phyloP scores from a whole-genome alignment of 2,888 invertebrate genomes.

The Meteorus cinctellus region DNA sequence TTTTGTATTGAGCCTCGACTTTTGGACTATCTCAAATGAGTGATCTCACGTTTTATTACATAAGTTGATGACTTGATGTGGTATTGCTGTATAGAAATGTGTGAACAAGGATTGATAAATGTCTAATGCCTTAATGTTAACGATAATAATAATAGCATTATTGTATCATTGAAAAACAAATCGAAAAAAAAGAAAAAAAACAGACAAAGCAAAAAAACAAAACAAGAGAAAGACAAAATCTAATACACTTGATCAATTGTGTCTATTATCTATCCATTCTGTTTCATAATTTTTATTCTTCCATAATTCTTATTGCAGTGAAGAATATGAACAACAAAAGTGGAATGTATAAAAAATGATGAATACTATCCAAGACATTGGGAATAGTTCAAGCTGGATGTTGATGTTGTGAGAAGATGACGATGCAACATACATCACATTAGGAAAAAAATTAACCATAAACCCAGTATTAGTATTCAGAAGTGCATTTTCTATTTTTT shows the following conservation, averaged over 20 bases:
- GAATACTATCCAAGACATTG: constrained; percentile 64
- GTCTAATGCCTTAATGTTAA: constrained; percentile 73
- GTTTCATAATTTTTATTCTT: constrained; percentile 68
- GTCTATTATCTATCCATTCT: constrained; percentile 63
- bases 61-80: constrained; percentile 67
- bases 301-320: constrained; percentile 55
- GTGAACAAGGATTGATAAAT: constrained; percentile 69
- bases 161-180: constrained; percentile 59
- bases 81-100: constrained; percentile 69
- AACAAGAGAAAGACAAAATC: constrained; percentile 18
- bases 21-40: constrained; percentile 72
- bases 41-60: constrained; percentile 71
- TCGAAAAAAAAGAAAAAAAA: constrained; percentile 2
- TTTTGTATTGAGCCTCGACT: constrained; percentile 67
- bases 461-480: constrained; percentile 48
- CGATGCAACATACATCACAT: constrained; percentile 66
- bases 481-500: not conserved
- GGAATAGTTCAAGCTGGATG: constrained; percentile 73
- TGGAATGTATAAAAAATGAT: constrained; percentile 60
- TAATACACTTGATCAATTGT: constrained; percentile 56
- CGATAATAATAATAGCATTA: constrained; percentile 71
- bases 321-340: constrained; percentile 49
- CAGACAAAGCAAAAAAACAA: constrained; percentile 8
- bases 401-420: constrained; percentile 73
- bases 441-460: constrained; percentile 71